Evolutionary conservation across 1,140 invertebrate species (phyloP).

Genomic region (Mesaphorura yosii): DNA sequence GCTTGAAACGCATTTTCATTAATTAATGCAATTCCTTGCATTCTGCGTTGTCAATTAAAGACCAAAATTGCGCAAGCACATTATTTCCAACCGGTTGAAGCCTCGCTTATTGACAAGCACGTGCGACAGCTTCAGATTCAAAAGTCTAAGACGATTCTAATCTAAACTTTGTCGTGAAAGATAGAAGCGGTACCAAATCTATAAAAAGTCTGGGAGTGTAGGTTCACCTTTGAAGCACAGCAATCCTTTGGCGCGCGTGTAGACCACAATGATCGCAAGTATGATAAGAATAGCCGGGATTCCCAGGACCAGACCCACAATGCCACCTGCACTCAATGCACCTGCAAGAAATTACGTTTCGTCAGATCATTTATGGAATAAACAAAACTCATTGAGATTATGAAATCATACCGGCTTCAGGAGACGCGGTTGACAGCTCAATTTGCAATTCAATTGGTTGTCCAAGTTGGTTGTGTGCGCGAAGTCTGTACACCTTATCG

Average conservation of each 20-base stretch:
- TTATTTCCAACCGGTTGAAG: background rate
- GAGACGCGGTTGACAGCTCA: background rate
- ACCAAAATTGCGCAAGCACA: background rate
- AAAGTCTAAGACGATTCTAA: background rate
- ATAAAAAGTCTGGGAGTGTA: conserved; percentile 25
- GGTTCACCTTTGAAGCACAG: conserved; percentile 30
- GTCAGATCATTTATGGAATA: conserved; percentile 1
- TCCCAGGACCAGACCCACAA: conserved; percentile 29
- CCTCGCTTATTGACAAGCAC: too few relatives aligned
- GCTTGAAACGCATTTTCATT: too few relatives aligned
- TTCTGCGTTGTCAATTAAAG: too few relatives aligned
- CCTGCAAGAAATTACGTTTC: conserved; percentile 12
- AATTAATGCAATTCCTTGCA: too few relatives aligned
- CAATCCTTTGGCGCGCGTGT: conserved; percentile 28
- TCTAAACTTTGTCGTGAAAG: too few relatives aligned
- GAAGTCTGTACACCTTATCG: conserved; percentile 14
- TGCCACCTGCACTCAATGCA: conserved; percentile 27
- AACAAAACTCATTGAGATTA: too few relatives aligned
- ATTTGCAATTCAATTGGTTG: background rate
- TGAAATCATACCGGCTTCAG: too few relatives aligned
- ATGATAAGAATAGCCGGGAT: conserved; percentile 28
- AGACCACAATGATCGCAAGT: conserved; percentile 27
- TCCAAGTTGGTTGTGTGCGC: conserved; percentile 13
- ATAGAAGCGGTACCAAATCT: conserved; percentile 17
- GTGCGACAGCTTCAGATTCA: background rate